These are phyloP conservation scores for Aphodius sticticus DNA, from an alignment of 2,888 invertebrate species.

Conservation along the genomic window DNA sequence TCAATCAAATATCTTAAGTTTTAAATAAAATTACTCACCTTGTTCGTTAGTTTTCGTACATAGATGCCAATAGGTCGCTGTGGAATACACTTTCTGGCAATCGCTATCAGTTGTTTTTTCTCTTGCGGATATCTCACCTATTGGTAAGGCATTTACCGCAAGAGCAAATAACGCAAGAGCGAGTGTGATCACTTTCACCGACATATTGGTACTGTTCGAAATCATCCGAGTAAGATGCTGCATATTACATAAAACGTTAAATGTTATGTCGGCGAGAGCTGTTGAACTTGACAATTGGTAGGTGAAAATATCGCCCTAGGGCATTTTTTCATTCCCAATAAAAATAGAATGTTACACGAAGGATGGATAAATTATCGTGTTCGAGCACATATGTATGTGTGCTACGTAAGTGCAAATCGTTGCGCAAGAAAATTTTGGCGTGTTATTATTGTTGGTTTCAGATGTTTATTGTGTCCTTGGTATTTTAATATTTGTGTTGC, in stretches of 20 bases:
- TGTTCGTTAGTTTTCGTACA: not conserved
- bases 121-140: not conserved
- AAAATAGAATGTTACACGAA: not conserved
- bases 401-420: not conserved
- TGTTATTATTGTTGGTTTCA: not conserved
- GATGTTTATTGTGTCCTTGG: too few species aligned
- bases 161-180: not conserved
- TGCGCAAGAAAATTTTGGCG: not conserved
- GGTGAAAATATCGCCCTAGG: slow-evolving; percentile 4
- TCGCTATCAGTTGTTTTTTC: not conserved
- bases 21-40: not conserved
- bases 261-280: not conserved
- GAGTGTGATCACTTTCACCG: not conserved
- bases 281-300: not conserved
- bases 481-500: too few species aligned
- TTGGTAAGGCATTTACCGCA: not conserved
- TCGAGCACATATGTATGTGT: too few species aligned
- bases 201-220: not conserved
- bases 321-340: not conserved
- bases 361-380: not conserved
- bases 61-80: not conserved
- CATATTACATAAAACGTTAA: not conserved
- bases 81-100: not conserved
- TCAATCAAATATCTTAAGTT: too few species aligned
- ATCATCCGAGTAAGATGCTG: not conserved